A percentile compares a stretch with the other conserved stretches of the same genome.
Evolutionary conservation across 2,888 invertebrate species (phyloP).

Genomic region (Hirtodrosophila trivittata): DNA sequence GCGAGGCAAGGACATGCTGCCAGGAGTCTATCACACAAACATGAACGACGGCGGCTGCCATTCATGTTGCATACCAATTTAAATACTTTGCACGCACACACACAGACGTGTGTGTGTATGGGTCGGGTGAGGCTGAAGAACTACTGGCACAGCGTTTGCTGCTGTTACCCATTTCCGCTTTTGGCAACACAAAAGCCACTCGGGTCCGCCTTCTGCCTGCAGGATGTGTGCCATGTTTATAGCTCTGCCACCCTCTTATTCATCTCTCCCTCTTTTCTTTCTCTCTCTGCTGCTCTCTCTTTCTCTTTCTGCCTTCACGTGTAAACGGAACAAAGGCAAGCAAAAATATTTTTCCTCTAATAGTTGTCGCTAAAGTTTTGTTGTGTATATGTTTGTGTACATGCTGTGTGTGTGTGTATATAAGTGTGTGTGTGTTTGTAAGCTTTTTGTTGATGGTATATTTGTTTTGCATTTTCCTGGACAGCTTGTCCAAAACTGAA

Average conservation of each 20-base stretch:
- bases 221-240: slow-evolving; percentile 78
- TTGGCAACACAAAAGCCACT: slow-evolving; percentile 76
- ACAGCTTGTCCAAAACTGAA: slow-evolving; percentile 61
- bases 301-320: slow-evolving; percentile 17
- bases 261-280: neutral
- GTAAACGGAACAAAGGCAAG: slow-evolving; percentile 63
- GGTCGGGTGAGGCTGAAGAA: slow-evolving; percentile 2
- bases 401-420: slow-evolving; percentile 19
- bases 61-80: slow-evolving; percentile 80
- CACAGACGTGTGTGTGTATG: neutral
- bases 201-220: slow-evolving; percentile 64
- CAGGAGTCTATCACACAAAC: slow-evolving; percentile 65
- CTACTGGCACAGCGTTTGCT: slow-evolving; percentile 41
- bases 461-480: slow-evolving; percentile 70
- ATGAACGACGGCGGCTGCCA: slow-evolving; percentile 71
- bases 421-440: slow-evolving; percentile 30
- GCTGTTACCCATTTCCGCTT: slow-evolving; percentile 79
- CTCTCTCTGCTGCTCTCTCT: slow-evolving; percentile 1
- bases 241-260: slow-evolving; percentile 33
- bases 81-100: slow-evolving; percentile 67
- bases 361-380: slow-evolving; percentile 75
- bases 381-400: slow-evolving; percentile 11
- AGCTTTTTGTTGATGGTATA: slow-evolving; percentile 60
- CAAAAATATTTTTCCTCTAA: slow-evolving; percentile 75
- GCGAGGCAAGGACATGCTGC: slow-evolving; percentile 46